Evolutionary conservation across 2,113 vertebrate genomes (phyloP), one percentile per base, ranked within the genome.

Genomic region (Planiliza haematocheilus): DNA sequence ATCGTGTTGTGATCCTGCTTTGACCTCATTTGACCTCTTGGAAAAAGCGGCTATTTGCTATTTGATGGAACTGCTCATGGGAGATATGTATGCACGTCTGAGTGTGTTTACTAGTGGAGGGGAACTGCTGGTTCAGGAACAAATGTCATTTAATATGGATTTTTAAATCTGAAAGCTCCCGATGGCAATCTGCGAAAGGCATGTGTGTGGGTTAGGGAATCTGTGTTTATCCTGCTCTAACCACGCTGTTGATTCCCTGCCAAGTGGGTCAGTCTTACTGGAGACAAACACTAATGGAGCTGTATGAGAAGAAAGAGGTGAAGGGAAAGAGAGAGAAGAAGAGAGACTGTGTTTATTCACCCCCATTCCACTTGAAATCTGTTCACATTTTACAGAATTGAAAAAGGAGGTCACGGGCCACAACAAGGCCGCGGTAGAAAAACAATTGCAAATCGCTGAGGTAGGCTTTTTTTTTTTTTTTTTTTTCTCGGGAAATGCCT

Each of bases 251-350:
- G 86, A 67, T 50, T 10, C 13, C 17, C 14, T 11, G 82, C 88
- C 89, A 91, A 90, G 74, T 91, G 84, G 85, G 85, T 91, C 86
- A 82, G 71, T 66, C 70, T 58, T 17, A 24, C 21, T 45, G 65
- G 41, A 84, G 66, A 70, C 69, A 63, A 79, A 77, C 62, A 63
- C 30, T 20, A 51, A 73, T 55, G 64, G 71, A 83, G 74, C 70
- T 66, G 66, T 70, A 62, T 48, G 46, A 70, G 50, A 73, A 42
- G 70, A 60, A 45, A 60, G 17, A 45, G 34, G 42, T 45, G 62
- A 52, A 63, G 74, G 21, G 43, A 46, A 55, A 60, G 53, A 16
- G 50, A 46, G 55, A 46, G 42, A 20, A 62, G 37, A 56, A 58
- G 30, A 56, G 52, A 82, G 30, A 58, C 30, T 52, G 64, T 87